Base-by-base conservation (phyloP, 2,888 invertebrate genomes). In the Panorpa germanica region DNA sequence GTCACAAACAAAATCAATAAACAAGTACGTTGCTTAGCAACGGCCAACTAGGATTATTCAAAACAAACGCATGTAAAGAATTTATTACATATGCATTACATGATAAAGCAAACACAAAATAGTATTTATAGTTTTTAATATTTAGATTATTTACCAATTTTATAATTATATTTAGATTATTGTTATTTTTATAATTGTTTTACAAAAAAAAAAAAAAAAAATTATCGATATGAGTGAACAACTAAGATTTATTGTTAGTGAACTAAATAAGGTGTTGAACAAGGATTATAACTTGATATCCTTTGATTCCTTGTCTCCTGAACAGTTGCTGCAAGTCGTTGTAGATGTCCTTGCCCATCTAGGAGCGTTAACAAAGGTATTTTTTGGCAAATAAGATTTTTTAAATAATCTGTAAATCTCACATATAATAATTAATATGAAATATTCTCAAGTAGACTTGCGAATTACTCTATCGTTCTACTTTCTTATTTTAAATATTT, bases 211-310 rank as follows among this genome's bases (percentile, higher is more conserved):
- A n/a, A n/a, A n/a, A n/a, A n/a, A n/a, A n/a, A n/a, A n/a, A n/a
- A n/a, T n/a, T n/a, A n/a, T n/a, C n/a, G n/a, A n/a, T n/a, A 73
- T 72, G 72, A 65, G 65, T 25, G 71, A 73, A 38, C 65, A 66
- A 50, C 58, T 71, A 39, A 73, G 73, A 51, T 67, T 61, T 42
- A 65, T 74, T 37, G 70, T 85, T 25, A 65, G 63, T 36, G 77
- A 76, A 52, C 47, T 86, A 36, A 83, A 81, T 48, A 63, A 68
- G 41, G 58, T 65, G 26, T 67, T 83, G 41, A 67, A 65, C 29
- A 71, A 71, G 42, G 73, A 67, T 44, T 78, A 73, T 44, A 85
- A 82, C 45, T 54, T 86, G 35, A 80, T 88, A 43, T 77, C 78
- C 40, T 85, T 88, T 51, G 86, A 86, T 55, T 68, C 80, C 4